Evolutionary conservation across 2,888 invertebrate species (phyloP).

Genomic region (Fragum whitleyi): DNA sequence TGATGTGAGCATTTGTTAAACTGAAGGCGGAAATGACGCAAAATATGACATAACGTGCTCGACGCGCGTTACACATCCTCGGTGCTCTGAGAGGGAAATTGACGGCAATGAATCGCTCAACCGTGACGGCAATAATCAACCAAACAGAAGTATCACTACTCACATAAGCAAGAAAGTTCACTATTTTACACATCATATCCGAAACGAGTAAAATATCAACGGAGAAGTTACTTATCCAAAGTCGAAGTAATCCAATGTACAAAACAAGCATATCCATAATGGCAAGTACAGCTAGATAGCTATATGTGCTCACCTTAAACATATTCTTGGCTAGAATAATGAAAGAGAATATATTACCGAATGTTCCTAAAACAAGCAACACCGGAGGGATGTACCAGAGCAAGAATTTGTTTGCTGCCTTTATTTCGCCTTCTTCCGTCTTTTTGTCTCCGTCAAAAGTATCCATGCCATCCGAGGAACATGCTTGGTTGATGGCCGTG

Average conservation of each 20-base stretch:
- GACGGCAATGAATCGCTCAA: constrained; percentile 84
- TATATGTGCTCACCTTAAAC: constrained; percentile 82
- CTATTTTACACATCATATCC: constrained; percentile 80
- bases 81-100: constrained; percentile 81
- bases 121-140: constrained; percentile 84
- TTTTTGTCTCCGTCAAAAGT: background rate
- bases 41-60: constrained; percentile 70
- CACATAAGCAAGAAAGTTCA: constrained; percentile 78
- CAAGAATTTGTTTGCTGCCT: constrained; percentile 56
- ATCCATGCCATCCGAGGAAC: background rate
- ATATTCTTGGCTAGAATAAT: constrained; percentile 80
- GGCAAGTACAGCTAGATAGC: constrained; percentile 82
- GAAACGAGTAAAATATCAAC: constrained; percentile 75
- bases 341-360: constrained; percentile 84
- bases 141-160: constrained; percentile 83
- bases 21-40: constrained; percentile 74
- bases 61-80: constrained; percentile 76
- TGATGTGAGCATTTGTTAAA: constrained; percentile 79
- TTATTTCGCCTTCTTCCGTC: constrained; percentile 43
- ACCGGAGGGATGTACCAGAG: constrained; percentile 80
- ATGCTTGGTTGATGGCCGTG: constrained; percentile 1
- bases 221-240: constrained; percentile 82
- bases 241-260: constrained; percentile 82
- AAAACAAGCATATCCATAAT: constrained; percentile 82
- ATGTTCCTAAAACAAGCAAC: constrained; percentile 81